Evolutionary conservation across 2,888 invertebrate genomes (phyloP), one percentile per base, ranked within the genome.

Genomic region (Amphipyra berbera): DNA sequence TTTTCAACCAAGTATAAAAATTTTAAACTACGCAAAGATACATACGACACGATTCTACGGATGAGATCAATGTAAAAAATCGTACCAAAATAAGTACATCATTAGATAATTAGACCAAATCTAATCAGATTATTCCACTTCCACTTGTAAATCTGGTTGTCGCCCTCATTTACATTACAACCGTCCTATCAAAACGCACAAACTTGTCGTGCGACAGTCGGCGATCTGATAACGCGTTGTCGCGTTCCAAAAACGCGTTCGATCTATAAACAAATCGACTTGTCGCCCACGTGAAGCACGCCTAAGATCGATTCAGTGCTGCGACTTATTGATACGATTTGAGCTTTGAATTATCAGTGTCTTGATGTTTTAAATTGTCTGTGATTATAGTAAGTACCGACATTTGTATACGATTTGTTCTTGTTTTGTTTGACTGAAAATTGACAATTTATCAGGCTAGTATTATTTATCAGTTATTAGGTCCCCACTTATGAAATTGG

Each of bases 181-280:
- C 48, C 41, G 42, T 33, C 46, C 66, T 75, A 75, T 78, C 76
- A 65, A n/a, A 37, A 67, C 42, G 45, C 54, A 65, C 73, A 68
- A 77, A 73, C 62, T 55, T 57, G 70, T 78, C 58, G 8, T 15
- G 56, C 52, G 63, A 73, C 78, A 70, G 49, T 63, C n/a, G 44
- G 37, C 63, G 44, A 77, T 73, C 76, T 61, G 78, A 77, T 78
- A 75, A 69, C 50, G 33, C 13, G 33, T 15, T 40, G 60, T 65
- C 56, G 54, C 60, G 66, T 49, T 66, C 73, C 55, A 53, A 78
- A 77, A 77, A 63, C 47, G 60, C 72, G 47, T 58, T 62, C 40
- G 53, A 58, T 61, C 58, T 58, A 76, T 76, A 78, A 78, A 78
- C 70, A 62, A 64, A 76, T 68, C 66, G 53, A 58, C n/a, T 37